phyloP scores from a whole-genome alignment of 2,888 invertebrate species.

The Steinernema carpocapsae region DNA sequence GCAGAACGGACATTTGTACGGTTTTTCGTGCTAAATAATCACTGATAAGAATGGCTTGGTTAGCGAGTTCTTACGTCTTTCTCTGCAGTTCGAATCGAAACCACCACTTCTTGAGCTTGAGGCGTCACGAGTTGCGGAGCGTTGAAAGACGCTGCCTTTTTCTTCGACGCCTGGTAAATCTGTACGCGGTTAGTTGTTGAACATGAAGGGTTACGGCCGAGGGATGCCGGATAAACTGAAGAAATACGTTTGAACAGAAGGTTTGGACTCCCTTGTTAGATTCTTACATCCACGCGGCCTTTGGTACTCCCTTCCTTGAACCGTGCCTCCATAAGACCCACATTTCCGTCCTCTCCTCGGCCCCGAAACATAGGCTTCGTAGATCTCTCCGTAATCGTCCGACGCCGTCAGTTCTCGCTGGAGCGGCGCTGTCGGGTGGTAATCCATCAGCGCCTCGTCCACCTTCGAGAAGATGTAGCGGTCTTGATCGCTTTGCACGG shows the following conservation, averaged over 20 bases:
- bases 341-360: slow-evolving; percentile 47
- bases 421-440: not conserved
- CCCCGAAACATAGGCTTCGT: slow-evolving; percentile 54
- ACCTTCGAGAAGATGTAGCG: slow-evolving; percentile 35
- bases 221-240: not conserved
- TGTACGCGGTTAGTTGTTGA: not conserved
- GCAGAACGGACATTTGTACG: slow-evolving; percentile 60
- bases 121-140: not conserved
- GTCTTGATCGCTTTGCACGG: not conserved
- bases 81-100: not conserved
- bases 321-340: slow-evolving; percentile 40
- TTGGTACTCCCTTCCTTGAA: not conserved
- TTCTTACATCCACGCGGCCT: not conserved
- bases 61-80: not conserved
- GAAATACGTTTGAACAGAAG: not conserved
- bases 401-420: slow-evolving; percentile 31
- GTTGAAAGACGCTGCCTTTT: not conserved
- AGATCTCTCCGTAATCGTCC: slow-evolving; percentile 51
- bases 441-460: slow-evolving; percentile 35
- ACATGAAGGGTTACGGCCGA: not conserved
- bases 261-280: not conserved
- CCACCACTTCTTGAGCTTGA: not conserved
- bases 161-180: not conserved
- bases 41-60: not conserved
- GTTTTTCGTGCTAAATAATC: slow-evolving; percentile 46